Percentiles rank a stretch among this genome's conserved stretches.
These are phyloP conservation scores for Narcine bancroftii DNA, from an alignment of 2,113 vertebrate species.

Conservation along the genomic window DNA sequence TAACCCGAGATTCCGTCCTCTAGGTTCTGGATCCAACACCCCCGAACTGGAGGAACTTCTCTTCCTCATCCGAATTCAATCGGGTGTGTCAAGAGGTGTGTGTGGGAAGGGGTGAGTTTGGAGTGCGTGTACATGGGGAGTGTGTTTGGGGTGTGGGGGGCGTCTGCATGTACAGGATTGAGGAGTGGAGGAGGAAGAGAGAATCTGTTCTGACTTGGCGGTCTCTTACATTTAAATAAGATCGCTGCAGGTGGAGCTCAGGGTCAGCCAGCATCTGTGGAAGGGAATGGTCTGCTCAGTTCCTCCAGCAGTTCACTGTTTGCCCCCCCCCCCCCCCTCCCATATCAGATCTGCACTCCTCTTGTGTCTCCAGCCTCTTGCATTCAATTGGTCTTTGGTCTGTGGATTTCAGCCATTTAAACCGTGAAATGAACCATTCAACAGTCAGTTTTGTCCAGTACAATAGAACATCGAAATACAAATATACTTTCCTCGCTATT, in stretches of 20 bases:
- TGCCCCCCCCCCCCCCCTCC: too few relatives aligned
- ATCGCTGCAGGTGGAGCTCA: too few relatives aligned
- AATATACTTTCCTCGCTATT: neutral
- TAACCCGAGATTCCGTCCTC: too few relatives aligned
- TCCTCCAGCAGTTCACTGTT: too few relatives aligned
- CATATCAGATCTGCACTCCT: too few relatives aligned
- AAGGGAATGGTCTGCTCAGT: too few relatives aligned
- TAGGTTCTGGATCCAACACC: too few relatives aligned
- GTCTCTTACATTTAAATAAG: neutral
- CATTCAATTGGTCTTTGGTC: neutral
- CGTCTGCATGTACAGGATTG: too few relatives aligned
- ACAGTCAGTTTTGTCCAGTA: neutral
- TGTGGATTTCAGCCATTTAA: neutral
- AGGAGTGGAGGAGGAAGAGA: neutral
- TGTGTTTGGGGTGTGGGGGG: too few relatives aligned
- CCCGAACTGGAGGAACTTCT: too few relatives aligned
- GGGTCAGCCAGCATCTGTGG: too few relatives aligned
- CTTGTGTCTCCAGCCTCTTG: neutral
- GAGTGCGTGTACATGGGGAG: neutral
- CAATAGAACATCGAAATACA: neutral
- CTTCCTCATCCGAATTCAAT: too few relatives aligned
- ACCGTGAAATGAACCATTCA: neutral
- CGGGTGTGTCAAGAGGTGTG: neutral
- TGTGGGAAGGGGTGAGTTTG: neutral
- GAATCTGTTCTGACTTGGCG: neutral